These are phyloP conservation scores for Willisornis vidua DNA, from an alignment of 2,113 vertebrate genomes.

Conservation along the genomic window DNA sequence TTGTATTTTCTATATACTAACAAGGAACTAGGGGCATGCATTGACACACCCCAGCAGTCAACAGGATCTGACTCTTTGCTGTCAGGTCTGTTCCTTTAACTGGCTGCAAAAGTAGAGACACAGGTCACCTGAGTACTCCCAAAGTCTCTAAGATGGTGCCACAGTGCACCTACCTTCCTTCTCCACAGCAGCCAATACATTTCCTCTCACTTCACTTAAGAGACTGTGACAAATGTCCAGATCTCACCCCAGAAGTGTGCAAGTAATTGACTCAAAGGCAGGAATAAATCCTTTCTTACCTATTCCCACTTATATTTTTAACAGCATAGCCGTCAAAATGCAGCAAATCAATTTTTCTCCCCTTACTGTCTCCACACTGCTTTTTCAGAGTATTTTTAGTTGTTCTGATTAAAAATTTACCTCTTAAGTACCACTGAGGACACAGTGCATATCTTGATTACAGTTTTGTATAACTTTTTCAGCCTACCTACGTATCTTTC, in stretches of 20 bases:
- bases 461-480: not conserved
- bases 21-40: not conserved
- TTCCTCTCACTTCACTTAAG: not conserved
- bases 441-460: slow-evolving; percentile 31
- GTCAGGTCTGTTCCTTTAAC: not conserved
- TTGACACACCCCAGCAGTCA: not conserved
- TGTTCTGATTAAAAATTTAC: slow-evolving; percentile 66
- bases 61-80: not conserved
- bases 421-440: slow-evolving; percentile 39
- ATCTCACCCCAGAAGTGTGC: not conserved
- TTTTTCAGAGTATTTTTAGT: slow-evolving; percentile 43
- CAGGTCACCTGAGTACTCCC: not conserved
- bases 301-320: not conserved
- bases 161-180: not conserved
- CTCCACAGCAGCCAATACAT: not conserved
- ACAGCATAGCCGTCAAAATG: not conserved
- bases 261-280: slow-evolving; percentile 28
- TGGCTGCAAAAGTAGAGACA: not conserved
- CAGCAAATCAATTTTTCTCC: not conserved
- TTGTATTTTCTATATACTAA: not conserved
- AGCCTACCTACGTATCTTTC: not conserved
- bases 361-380: not conserved
- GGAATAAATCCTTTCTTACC: not conserved
- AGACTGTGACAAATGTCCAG: not conserved
- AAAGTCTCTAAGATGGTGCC: not conserved